Conservation (phyloP, 2,888 invertebrate species). For the Sphecodes monilicornis region DNA sequence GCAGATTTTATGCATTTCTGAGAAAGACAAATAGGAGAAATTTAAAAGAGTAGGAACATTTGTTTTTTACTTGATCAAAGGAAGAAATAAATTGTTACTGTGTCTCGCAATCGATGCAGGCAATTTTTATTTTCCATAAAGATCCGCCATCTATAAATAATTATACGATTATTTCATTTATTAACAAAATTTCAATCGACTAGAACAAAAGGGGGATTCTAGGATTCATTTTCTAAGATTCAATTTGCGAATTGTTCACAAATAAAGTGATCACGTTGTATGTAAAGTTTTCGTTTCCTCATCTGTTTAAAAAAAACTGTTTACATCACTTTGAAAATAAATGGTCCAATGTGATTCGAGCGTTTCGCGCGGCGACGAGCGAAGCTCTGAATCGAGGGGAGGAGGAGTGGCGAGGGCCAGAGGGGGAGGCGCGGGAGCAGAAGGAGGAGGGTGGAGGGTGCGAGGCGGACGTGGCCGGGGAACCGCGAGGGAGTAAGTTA, state of each 20-base stretch:
- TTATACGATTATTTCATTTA: background rate
- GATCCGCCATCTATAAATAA: too few species aligned
- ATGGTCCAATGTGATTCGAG: background rate
- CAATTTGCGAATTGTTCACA: background rate
- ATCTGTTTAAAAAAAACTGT: background rate
- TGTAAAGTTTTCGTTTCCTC: too few species aligned
- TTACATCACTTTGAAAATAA: background rate
- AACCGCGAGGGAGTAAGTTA: conserved; percentile 66
- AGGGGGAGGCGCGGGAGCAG: background rate
- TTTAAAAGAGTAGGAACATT: too few species aligned
- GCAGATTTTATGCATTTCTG: too few species aligned
- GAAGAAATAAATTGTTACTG: too few species aligned
- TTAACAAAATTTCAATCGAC: too few species aligned
- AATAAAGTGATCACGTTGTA: too few species aligned
- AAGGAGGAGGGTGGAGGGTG: background rate
- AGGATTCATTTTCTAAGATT: background rate
- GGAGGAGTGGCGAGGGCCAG: background rate
- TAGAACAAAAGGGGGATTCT: background rate
- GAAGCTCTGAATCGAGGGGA: background rate
- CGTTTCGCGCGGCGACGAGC: background rate
- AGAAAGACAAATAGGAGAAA: too few species aligned
- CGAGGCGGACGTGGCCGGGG: conserved; percentile 31
- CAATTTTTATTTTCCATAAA: background rate
- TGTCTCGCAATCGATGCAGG: background rate
- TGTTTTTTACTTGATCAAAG: too few species aligned